Conservation (phyloP, 2,113 vertebrate genomes). For the Ia io region DNA sequence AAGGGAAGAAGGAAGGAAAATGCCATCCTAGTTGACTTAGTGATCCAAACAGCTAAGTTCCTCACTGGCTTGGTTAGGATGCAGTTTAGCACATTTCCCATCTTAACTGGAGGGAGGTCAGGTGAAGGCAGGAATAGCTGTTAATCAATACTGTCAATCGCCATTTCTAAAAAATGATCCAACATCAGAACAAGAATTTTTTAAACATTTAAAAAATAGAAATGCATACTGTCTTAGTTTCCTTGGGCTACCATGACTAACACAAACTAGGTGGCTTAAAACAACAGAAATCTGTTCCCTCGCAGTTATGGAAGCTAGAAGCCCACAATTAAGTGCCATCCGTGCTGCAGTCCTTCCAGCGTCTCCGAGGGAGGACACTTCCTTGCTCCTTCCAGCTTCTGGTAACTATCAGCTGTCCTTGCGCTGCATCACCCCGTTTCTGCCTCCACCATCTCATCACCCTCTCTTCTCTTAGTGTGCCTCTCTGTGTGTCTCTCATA, state of each 20-base stretch:
- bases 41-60: not conserved
- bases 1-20: not conserved
- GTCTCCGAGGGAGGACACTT: not conserved
- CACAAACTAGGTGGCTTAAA: not conserved
- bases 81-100: not conserved
- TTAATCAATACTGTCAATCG: not conserved
- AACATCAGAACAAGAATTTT: not conserved
- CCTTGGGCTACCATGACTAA: no score
- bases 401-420: no score
- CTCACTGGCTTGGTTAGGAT: no score
- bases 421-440: accelerated
- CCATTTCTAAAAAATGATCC: not conserved
- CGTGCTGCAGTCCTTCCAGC: not conserved
- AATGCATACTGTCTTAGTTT: no score
- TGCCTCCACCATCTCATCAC: not conserved
- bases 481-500: not conserved
- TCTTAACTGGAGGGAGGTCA: not conserved
- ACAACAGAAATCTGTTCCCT: not conserved
- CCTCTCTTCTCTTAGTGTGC: not conserved
- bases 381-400: not conserved
- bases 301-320: not conserved
- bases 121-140: not conserved
- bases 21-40: not conserved
- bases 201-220: not conserved
- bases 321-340: no score